Percentiles rank a stretch among this genome's conserved stretches.
Evolutionary conservation across 2,113 vertebrate species (phyloP).

Genomic region (Clarias macrocephalus): DNA sequence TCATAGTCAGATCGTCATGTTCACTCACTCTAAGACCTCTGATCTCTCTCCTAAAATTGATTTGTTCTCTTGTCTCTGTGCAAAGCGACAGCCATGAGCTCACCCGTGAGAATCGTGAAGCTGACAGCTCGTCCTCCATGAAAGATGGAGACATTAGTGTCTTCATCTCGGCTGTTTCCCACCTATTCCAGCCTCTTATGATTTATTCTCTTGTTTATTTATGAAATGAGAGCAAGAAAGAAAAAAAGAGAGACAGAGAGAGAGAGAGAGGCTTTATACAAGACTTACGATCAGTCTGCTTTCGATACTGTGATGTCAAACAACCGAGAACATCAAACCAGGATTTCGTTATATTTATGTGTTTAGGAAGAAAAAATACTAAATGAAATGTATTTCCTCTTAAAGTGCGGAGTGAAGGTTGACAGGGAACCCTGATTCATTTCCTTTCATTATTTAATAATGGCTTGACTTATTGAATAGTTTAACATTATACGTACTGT

Average conservation of each 20-base stretch:
- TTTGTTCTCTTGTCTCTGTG: constrained; percentile 48
- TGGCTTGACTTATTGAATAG: constrained; percentile 10
- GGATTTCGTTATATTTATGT: neutral
- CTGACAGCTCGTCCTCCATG: constrained; percentile 56
- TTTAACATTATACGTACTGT: constrained; percentile 12
- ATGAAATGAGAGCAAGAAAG: neutral
- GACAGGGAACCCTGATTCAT: neutral
- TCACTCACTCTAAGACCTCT: constrained; percentile 24
- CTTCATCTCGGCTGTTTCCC: constrained; percentile 16
- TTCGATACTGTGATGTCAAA: neutral
- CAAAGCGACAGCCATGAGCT: constrained; percentile 49
- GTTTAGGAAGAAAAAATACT: neutral
- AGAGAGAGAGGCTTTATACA: neutral
- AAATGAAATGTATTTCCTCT: neutral
- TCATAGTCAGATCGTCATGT: neutral
- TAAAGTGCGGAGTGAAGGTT: neutral
- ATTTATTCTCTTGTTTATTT: constrained; percentile 58
- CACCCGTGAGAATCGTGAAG: constrained; percentile 30
- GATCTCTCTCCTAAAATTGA: constrained; percentile 35
- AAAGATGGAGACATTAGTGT: constrained; percentile 65
- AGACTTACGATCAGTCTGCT: constrained; percentile 32
- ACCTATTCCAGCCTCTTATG: constrained; percentile 50
- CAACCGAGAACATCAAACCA: neutral
- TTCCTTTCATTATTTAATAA: neutral
- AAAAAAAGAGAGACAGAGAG: neutral